Evolutionary conservation across 2,888 invertebrate genomes (phyloP).

Genomic region (Coelinius sp.): DNA sequence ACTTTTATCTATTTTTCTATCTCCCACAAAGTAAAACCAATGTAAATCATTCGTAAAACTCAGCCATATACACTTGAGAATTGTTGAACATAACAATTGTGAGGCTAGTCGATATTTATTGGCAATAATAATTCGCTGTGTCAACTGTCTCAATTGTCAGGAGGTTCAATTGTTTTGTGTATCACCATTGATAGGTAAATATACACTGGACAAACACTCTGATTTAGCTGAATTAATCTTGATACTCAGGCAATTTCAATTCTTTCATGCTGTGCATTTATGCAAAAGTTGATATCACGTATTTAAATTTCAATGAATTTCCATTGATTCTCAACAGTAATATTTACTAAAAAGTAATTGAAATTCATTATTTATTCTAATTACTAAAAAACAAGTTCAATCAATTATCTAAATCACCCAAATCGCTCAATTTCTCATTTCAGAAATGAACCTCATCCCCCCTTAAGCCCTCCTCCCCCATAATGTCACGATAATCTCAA

Average conservation of each 20-base stretch:
- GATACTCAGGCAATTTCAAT: not conserved
- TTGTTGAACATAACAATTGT: not conserved
- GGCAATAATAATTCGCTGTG: conserved; percentile 16
- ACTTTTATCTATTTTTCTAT: not conserved
- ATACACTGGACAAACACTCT: not conserved
- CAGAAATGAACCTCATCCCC: not conserved
- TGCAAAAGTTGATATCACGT: not conserved
- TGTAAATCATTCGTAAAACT: not conserved
- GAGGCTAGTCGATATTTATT: not conserved
- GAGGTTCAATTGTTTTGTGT: not conserved
- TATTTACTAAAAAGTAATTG: not conserved
- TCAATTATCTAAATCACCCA: not conserved
- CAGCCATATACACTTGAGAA: not conserved
- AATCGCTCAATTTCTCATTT: not conserved
- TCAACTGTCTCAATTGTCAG: not conserved
- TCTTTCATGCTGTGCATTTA: not conserved
- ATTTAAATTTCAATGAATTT: not conserved
- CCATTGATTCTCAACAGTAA: not conserved
- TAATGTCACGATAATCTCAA: not conserved
- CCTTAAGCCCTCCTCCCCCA: not conserved
- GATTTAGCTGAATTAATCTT: not conserved
- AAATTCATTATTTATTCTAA: not conserved
- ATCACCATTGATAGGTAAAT: not conserved
- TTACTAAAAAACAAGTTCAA: not conserved
- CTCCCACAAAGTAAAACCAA: not conserved